A percentile compares a stretch with the other conserved stretches of the same genome.
phyloP scores from a whole-genome alignment of 2,113 vertebrate genomes.

The Oriolus oriolus region DNA sequence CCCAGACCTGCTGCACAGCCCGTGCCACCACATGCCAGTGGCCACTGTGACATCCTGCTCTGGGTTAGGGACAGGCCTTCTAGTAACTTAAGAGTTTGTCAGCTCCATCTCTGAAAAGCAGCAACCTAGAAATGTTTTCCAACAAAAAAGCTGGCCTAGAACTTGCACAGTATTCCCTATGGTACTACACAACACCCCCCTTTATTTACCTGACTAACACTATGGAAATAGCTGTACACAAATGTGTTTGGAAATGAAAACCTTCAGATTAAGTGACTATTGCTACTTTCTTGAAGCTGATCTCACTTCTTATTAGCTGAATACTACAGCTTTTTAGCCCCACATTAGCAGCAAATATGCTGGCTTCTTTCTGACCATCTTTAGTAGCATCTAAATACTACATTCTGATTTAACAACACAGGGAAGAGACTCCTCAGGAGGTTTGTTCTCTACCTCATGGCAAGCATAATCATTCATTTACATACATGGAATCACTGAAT shows the following conservation, averaged over 20 bases:
- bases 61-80: not conserved
- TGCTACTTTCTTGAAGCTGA: not conserved
- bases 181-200: not conserved
- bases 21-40: not conserved
- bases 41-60: not conserved
- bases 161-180: not conserved
- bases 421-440: not conserved
- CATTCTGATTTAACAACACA: not conserved
- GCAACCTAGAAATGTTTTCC: not conserved
- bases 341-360: not conserved
- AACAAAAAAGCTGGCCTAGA: not conserved
- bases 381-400: not conserved
- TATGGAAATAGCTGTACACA: not conserved
- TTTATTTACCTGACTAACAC: not conserved
- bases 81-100: fast-evolving
- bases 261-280: not conserved
- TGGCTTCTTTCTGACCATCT: not conserved
- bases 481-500: not conserved
- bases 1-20: not conserved
- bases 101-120: not conserved
- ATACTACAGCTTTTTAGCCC: not conserved
- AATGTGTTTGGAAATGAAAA: not conserved
- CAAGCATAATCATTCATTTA: not conserved
- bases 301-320: not conserved
- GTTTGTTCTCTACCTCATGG: not conserved